A percentile compares a stretch with the other conserved stretches of the same genome.
phyloP scores from a whole-genome alignment of 2,797 vertebrate species.

The Acestrorhynchus altus region DNA sequence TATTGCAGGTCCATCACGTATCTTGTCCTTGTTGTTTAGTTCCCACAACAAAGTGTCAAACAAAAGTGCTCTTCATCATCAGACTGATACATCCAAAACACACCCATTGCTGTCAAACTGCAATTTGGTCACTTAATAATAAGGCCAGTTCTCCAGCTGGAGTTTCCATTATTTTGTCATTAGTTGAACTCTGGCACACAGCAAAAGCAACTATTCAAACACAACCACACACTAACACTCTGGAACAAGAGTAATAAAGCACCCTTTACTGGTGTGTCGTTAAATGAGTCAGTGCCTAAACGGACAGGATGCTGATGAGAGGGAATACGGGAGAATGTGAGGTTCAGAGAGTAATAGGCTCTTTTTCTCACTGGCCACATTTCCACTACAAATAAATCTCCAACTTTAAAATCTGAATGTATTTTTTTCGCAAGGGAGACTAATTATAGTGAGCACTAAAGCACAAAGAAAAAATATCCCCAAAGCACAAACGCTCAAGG shows the following conservation, averaged over 20 bases:
- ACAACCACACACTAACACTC: constrained; percentile 15
- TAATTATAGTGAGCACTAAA: constrained; percentile 54
- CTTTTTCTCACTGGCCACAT: constrained; percentile 42
- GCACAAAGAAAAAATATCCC: constrained; percentile 25
- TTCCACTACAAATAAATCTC: constrained; percentile 57
- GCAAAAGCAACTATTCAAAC: constrained; percentile 2
- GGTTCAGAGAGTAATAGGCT: constrained; percentile 36
- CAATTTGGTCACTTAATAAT: not conserved
- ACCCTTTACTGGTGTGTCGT: constrained; percentile 1
- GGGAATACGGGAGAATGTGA: not conserved
- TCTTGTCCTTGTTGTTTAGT: no score
- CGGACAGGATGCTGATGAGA: constrained; percentile 16
- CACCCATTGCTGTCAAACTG: not conserved
- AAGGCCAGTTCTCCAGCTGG: not conserved
- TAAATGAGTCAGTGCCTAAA: constrained; percentile 15
- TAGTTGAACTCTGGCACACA: not conserved
- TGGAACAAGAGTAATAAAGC: constrained; percentile 3
- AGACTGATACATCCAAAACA: not conserved
- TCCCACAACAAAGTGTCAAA: no score
- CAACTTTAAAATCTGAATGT: constrained; percentile 48
- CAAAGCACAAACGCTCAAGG: constrained; percentile 47
- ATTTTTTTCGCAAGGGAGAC: constrained; percentile 53
- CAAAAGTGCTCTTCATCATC: not conserved
- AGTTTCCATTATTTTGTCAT: not conserved
- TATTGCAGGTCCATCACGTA: no score